Evolutionary conservation across 2,113 vertebrate species (phyloP).

Genomic region (Amia ocellicauda): DNA sequence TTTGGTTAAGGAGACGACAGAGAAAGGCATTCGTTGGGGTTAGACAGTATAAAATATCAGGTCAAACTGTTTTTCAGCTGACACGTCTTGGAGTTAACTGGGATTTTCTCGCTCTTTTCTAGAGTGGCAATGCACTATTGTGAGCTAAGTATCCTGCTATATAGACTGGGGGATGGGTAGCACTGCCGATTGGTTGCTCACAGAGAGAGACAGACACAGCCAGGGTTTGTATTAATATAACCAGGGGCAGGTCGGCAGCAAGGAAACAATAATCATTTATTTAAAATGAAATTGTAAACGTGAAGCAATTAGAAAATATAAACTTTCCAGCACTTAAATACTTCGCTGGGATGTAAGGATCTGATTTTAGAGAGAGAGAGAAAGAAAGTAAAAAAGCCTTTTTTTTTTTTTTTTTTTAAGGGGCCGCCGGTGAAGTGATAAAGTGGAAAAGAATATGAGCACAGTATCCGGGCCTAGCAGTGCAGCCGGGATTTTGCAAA

Average conservation of each 20-base stretch:
- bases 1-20: background rate
- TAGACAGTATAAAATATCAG: background rate
- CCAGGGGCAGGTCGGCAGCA: slow-evolving; percentile 60
- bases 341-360: slow-evolving; percentile 42
- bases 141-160: slow-evolving; percentile 32
- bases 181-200: slow-evolving; percentile 57
- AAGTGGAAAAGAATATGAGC: slow-evolving; percentile 66
- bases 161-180: slow-evolving; percentile 58
- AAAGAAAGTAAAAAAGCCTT: slow-evolving; percentile 35
- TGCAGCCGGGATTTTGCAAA: slow-evolving; percentile 64
- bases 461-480: slow-evolving; percentile 70
- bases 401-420: slow-evolving; percentile 40
- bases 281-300: slow-evolving; percentile 48
- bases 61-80: slow-evolving; percentile 13
- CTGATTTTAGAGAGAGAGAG: slow-evolving; percentile 32
- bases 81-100: slow-evolving; percentile 14
- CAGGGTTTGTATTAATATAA: slow-evolving; percentile 63
- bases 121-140: slow-evolving; percentile 24
- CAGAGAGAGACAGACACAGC: slow-evolving; percentile 46
- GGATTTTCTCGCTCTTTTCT: slow-evolving; percentile 14
- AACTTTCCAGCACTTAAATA: slow-evolving; percentile 31
- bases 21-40: background rate
- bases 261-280: slow-evolving; percentile 58
- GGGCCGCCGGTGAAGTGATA: slow-evolving; percentile 58
- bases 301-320: slow-evolving; percentile 36